A percentile compares a stretch with the other conserved stretches of the same genome.
These are phyloP conservation scores for Muscicapa comitata DNA, from an alignment of 2,797 vertebrate genomes.

Conservation along the genomic window DNA sequence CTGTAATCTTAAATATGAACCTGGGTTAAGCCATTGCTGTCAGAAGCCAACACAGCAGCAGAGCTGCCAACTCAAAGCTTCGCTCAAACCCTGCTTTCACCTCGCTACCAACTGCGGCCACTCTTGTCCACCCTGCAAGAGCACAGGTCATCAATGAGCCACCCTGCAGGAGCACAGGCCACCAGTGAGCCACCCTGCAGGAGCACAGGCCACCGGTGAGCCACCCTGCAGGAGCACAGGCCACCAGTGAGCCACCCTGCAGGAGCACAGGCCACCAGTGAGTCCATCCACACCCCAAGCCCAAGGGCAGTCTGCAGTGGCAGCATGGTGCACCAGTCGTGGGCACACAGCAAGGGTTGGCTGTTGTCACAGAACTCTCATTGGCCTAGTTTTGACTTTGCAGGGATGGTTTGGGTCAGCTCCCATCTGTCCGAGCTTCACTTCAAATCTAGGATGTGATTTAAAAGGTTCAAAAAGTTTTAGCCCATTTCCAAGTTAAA, in stretches of 20 bases:
- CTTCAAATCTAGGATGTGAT: not conserved
- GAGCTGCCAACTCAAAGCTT: not conserved
- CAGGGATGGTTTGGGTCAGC: not conserved
- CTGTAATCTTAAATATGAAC: not conserved
- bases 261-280: not conserved
- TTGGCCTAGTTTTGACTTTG: not conserved
- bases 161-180: not conserved
- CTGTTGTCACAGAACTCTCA: not conserved
- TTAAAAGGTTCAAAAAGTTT: not conserved
- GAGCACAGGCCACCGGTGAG: not conserved
- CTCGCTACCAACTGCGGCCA: rapidly evolving
- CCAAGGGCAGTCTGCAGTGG: not conserved
- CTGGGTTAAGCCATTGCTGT: not conserved
- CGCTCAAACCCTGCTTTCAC: not conserved
- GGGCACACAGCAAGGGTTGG: not conserved
- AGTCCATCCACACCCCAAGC: not conserved
- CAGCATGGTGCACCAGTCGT: rapidly evolving
- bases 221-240: not conserved
- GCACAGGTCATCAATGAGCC: not conserved
- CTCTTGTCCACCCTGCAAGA: not conserved
- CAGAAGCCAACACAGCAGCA: not conserved
- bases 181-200: not conserved
- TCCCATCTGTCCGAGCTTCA: constrained; percentile 15
- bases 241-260: not conserved
- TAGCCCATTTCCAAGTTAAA: not conserved